A percentile compares a stretch with the other conserved stretches of the same genome.
These are phyloP conservation scores for Caenorhabditis panamensis DNA, from an alignment of 2,888 invertebrate genomes.

Conservation along the genomic window DNA sequence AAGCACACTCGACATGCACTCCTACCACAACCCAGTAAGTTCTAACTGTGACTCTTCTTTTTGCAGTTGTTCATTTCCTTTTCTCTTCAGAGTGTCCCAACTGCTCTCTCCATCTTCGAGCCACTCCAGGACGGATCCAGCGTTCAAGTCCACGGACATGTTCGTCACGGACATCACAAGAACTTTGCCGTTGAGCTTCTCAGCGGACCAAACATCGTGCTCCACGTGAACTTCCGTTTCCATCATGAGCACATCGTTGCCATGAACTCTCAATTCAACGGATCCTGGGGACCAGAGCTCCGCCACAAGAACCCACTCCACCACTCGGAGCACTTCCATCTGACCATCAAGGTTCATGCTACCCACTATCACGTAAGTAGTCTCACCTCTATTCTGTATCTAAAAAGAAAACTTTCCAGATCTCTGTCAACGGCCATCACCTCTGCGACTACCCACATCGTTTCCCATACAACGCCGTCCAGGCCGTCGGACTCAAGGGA, in stretches of 20 bases:
- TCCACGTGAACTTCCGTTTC: conserved; percentile 77
- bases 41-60: too few relatives aligned
- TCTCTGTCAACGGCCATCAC: conserved; percentile 72
- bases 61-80: neutral
- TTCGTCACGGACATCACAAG: conserved; percentile 68
- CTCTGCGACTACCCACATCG: conserved; percentile 74
- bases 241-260: conserved; percentile 68
- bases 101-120: conserved; percentile 64
- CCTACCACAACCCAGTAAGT: conserved; percentile 70
- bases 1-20: conserved; percentile 61
- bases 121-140: conserved; percentile 63
- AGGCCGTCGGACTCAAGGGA: conserved; percentile 72
- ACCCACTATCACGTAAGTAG: conserved; percentile 69
- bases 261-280: conserved; percentile 69
- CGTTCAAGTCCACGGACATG: conserved; percentile 66
- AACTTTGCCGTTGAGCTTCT: conserved; percentile 75
- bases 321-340: conserved; percentile 73
- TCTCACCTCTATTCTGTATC: neutral
- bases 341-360: conserved; percentile 70
- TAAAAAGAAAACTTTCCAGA: conserved; percentile 65
- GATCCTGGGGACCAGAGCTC: conserved; percentile 72
- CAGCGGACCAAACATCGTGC: conserved; percentile 74
- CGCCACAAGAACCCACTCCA: conserved; percentile 72
- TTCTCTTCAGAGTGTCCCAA: conserved; percentile 60
- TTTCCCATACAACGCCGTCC: conserved; percentile 70